Evolutionary conservation across 2,113 vertebrate species (phyloP), one percentile per base, ranked within the genome.

Genomic region (Danionella cerebrum): DNA sequence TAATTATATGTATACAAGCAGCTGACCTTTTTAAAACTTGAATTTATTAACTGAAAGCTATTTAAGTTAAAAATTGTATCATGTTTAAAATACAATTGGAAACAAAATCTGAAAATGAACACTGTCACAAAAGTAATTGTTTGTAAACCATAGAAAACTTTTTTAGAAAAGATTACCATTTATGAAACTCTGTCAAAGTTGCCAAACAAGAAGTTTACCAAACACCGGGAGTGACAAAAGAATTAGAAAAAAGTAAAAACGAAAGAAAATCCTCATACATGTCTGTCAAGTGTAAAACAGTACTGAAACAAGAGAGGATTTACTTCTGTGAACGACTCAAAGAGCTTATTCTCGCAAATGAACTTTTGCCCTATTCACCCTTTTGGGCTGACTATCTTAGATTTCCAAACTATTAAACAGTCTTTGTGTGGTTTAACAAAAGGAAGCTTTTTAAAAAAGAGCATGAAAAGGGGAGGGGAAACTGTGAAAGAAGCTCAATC

Each of bases 361-460:
- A 87, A 85, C 80, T 86, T 74, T 75, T 81, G 84, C 79, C 83
- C 86, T 86, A 84, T 85, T 89, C 82, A 84, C 80, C 85, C 84
- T 83, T 83, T 79, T 87, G 82, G 83, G 83, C 86, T 72, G 85
- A 89, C 90, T 90, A 90, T 84, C 87, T 84, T 76, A 78, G 75
- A 88, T 84, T 83, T 84, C 81, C 81, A 66, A 81, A 88, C 85
- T 84, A 87, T 84, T 85, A 85, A 88, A 89, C 80, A 81, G 83
- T 89, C 86, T 88, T 87, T 90, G 85, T 91, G 82, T 78, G 84
- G 78, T 89, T 87, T 88, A 85, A 89, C 85, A 88, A 88, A 86
- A 84, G 85, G 78, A 85, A 83, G 81, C 73, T 63, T 82, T 79
- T 72, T 75, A 45, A 44, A 36, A 84, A 73, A 73, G 78, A 78